These are phyloP conservation scores for Actenoides lindsayi DNA, from an alignment of 2,113 vertebrate genomes.

Conservation along the genomic window DNA sequence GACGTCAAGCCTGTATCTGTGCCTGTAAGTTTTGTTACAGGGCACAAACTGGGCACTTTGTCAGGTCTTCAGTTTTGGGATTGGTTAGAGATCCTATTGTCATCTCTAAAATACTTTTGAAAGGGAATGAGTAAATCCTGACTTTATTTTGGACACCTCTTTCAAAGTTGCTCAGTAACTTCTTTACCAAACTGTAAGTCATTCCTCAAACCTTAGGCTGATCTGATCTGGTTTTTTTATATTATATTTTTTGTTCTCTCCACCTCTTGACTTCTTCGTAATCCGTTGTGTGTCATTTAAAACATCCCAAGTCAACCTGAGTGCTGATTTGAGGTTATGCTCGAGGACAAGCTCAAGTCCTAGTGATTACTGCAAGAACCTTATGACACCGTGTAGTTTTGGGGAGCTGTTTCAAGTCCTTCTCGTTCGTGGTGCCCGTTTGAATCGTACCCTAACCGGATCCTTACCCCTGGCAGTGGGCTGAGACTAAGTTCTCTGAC, in stretches of 20 bases:
- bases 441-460: neutral
- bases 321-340: neutral
- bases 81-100: neutral
- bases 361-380: neutral
- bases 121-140: neutral
- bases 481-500: neutral
- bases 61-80: neutral
- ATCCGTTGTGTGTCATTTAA: neutral
- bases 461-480: neutral
- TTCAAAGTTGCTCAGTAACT: neutral
- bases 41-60: neutral
- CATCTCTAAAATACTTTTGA: neutral
- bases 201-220: neutral
- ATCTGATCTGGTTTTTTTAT: neutral
- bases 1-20: neutral
- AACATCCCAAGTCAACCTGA: neutral
- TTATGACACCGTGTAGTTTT: neutral
- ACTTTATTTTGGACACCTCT: neutral
- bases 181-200: neutral
- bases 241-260: neutral
- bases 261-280: neutral
- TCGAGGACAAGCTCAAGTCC: neutral
- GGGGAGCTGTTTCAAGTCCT: neutral
- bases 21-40: neutral
- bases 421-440: neutral